Evolutionary conservation across 2,888 invertebrate species (phyloP).

Genomic region (Eilema caniola): DNA sequence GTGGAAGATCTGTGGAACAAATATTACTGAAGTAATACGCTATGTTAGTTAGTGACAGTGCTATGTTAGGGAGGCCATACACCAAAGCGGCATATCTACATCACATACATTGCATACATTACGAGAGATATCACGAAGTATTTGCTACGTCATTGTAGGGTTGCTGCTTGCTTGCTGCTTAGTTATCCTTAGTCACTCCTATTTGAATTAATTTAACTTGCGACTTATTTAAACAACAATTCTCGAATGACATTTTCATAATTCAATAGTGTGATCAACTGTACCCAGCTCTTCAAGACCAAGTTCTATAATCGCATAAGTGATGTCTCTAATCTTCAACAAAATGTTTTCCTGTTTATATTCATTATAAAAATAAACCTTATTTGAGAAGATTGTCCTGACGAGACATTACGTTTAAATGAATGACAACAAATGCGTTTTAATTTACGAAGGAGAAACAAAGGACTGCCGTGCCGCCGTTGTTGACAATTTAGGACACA

Average conservation of each 20-base stretch:
- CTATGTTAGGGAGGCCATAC: no score
- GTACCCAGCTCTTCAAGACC: background rate
- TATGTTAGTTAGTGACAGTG: no score
- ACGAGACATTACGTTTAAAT: background rate
- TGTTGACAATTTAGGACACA: slow-evolving; percentile 19
- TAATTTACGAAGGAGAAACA: background rate
- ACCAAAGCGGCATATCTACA: no score
- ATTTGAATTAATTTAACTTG: no score
- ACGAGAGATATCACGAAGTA: no score
- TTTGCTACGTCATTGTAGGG: no score
- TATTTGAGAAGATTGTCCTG: background rate
- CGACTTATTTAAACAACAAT: no score
- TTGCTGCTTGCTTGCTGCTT: no score
- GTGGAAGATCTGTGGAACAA: slow-evolving; percentile 82
- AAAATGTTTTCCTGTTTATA: background rate
- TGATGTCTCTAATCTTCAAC: background rate
- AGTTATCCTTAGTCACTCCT: no score
- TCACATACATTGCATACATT: no score
- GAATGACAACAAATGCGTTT: background rate
- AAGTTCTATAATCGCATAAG: background rate
- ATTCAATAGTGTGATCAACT: no score
- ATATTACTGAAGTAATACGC: background rate
- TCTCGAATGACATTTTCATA: background rate
- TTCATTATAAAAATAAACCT: background rate
- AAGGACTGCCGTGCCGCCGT: background rate